Evolutionary conservation across 2,113 vertebrate species (phyloP).

Genomic region (Zapus hudsonius): DNA sequence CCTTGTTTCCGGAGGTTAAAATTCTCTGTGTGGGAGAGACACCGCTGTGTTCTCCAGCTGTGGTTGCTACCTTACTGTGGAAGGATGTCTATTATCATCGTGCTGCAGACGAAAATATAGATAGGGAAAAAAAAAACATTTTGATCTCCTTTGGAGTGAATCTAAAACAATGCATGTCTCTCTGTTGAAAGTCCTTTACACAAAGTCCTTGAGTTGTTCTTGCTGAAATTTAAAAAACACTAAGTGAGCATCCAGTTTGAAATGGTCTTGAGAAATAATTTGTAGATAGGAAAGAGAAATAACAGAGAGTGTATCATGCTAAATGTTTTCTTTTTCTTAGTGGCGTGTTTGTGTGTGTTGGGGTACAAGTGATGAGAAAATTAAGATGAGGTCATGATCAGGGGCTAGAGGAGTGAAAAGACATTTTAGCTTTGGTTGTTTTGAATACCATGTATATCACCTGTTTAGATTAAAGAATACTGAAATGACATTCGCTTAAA

Average conservation of each 20-base stretch:
- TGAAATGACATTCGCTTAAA: conserved; percentile 1
- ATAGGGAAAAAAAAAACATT: background rate
- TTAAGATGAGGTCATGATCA: background rate
- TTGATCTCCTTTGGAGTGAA: conserved; percentile 18
- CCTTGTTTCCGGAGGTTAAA: background rate
- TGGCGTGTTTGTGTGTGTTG: background rate
- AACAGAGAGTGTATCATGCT: background rate
- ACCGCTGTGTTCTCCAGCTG: background rate
- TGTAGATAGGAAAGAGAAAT: background rate
- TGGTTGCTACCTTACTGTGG: background rate
- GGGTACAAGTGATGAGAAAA: background rate
- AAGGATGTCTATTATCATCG: background rate
- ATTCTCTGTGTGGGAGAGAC: background rate
- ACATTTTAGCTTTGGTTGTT: conserved; percentile 26
- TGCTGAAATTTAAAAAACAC: background rate
- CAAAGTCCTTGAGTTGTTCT: conserved; percentile 35
- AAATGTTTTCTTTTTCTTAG: background rate
- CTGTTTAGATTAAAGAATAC: conserved; percentile 1
- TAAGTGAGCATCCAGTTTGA: background rate
- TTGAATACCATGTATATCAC: conserved; percentile 20
- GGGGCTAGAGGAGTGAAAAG: background rate
- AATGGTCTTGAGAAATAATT: conserved; percentile 40
- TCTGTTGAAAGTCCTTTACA: conserved; percentile 38
- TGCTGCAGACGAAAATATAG: background rate
- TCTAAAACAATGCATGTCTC: conserved; percentile 38